Evolutionary conservation across 2,888 invertebrate genomes (phyloP).

Genomic region (Troides oblongomaculatus): DNA sequence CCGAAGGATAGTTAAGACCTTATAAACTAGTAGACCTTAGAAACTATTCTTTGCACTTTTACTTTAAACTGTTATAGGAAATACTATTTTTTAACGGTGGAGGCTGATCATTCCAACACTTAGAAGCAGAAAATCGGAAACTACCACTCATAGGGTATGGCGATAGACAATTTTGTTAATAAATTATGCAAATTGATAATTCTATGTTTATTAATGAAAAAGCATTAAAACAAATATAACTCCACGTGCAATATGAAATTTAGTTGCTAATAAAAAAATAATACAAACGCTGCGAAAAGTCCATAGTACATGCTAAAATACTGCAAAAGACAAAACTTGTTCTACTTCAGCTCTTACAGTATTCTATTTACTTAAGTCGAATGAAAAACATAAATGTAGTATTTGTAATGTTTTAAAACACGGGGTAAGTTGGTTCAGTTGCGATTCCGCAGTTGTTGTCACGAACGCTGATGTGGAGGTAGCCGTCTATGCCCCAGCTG

Average conservation of each 20-base stretch:
- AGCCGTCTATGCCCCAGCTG: constrained; percentile 96
- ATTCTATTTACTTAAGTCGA: background rate
- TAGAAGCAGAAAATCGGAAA: too few species aligned
- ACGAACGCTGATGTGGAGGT: constrained; percentile 90
- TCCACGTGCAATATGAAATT: constrained; percentile 24
- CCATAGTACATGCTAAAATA: background rate
- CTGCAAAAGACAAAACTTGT: background rate
- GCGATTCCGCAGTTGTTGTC: constrained; percentile 95
- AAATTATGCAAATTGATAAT: too few species aligned
- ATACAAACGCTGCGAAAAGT: background rate
- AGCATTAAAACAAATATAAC: constrained; percentile 8
- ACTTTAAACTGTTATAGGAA: too few species aligned
- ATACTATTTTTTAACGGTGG: too few species aligned
- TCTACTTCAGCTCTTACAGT: background rate
- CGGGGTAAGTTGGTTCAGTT: constrained; percentile 89
- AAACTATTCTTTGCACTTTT: too few species aligned
- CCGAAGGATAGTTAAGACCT: too few species aligned
- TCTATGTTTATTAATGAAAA: constrained; percentile 3
- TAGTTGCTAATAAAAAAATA: constrained; percentile 1
- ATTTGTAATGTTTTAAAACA: constrained; percentile 63
- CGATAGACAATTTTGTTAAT: too few species aligned
- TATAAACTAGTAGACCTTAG: too few species aligned
- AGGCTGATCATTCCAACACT: too few species aligned
- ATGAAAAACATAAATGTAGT: background rate
- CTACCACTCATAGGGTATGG: too few species aligned